Evolutionary conservation across 2,888 invertebrate species (phyloP), one percentile per base, ranked within the genome.

Genomic region (Eupithecia vulgata): DNA sequence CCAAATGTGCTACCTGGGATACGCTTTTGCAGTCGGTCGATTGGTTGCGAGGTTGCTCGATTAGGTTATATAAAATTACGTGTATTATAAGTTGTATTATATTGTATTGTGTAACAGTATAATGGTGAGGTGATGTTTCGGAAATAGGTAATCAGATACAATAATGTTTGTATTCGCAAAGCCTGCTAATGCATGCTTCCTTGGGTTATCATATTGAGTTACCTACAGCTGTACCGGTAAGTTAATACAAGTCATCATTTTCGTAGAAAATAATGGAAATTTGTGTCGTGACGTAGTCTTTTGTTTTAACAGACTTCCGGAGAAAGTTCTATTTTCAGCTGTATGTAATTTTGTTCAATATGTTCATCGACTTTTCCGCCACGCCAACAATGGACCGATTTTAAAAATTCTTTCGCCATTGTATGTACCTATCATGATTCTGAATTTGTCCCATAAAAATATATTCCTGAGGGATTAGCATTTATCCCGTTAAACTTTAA

Each of bases 1-100:
- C 74, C 71, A 57, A 59, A 61, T 21, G 62, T 64, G 59, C 52
- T 74, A 68, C 66, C 61, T 68, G 59, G 25, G 40, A 61, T 34
- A 57, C 57, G 25, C 34, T 64, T 37, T 57, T 25, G 25, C 35
- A 61, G 68, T 70, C 34, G 15, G 15, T 15, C 37, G 42, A 52
- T 71, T 45, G 12, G 17, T 69, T 67, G 30, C 52, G 7, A 21
- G 35, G 15, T 34, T 45, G 6, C 65, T 66, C 68, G 59, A 71
- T 61, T 71, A 71, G 40, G 40, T 68, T 61, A 73, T 67, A 17
- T 40, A 66, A 61, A 72, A 48, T 48, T 25, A 62, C 62, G 62
- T 17, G 52, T 34, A 30, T 61, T 15, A 61, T 61, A 52, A 37
- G n/a, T 37, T 30, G 30, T 30, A 8, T 37, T 21, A 52, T 21